Base-by-base conservation (phyloP, 2,113 vertebrate genomes). In the Telmatochromis sp. region DNA sequence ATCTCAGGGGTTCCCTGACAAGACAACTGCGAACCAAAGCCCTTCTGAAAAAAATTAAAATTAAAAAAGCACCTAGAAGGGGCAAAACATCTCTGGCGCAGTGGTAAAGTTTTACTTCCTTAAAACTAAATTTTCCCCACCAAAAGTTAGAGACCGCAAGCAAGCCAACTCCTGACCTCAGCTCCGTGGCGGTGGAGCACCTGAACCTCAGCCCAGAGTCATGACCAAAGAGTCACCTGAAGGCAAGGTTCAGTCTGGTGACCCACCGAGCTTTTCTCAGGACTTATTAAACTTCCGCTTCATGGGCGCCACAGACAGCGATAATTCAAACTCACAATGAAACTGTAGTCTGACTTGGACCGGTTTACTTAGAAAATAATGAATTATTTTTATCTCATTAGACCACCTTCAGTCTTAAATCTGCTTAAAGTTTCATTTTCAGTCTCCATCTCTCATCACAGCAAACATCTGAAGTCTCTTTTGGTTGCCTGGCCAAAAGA, bases 11-110 rank as follows among this genome's bases (percentile, higher is more conserved):
- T 78, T 92, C 89, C 83, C 85, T 89, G 89, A 92, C 79, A 4
- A 85, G 89, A 91, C 88, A 60, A 87, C 85, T 88, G 86, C 84
- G 8, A 88, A 94, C 90, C 93, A 90, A 93, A 95, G 91, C 89
- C 91, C 92, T 87, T 93, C 84, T 84, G 9, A 63, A 84, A 68
- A 6, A 14, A 13, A 53, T 5, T 0, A 26, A 5, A 31, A 28
- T 15, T 49, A 7, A 40, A 28, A 47, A 73, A 87, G 70, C 80
- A 89, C 75, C 82, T 63, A 86, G 35, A 89, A 88, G 60, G 84
- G 33, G 47, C 7, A 4, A 80, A 89, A 87, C 65, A 53, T 89
- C 90, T 91, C 88, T 91, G 80, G 83, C 21, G 85, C 84, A 88
- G 86, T 79, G 47, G 57, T 53, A n/a, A 84, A 42, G 78, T 83